These are phyloP conservation scores for Trinectes maculatus DNA, from an alignment of 2,113 vertebrate species.

Conservation along the genomic window DNA sequence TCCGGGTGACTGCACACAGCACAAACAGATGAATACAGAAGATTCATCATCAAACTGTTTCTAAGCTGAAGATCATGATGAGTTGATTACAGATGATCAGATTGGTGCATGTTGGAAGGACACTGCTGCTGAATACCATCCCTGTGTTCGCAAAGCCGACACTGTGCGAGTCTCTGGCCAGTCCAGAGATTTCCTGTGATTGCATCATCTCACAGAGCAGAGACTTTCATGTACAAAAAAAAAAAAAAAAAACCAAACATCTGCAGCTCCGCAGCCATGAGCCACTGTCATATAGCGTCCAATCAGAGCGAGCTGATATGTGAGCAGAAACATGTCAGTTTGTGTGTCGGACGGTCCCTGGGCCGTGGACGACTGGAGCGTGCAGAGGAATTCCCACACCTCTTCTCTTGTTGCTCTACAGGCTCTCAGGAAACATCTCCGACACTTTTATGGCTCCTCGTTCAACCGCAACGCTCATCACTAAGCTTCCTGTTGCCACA, in stretches of 20 bases:
- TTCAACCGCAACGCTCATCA: conserved; percentile 36
- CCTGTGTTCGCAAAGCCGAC: conserved; percentile 8
- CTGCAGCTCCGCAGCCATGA: background rate
- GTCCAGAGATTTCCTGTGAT: conserved; percentile 42
- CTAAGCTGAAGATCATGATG: no score
- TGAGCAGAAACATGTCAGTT: conserved; percentile 31
- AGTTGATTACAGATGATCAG: background rate
- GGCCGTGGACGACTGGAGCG: conserved; percentile 85
- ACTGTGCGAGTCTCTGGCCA: conserved; percentile 7
- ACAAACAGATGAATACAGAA: no score
- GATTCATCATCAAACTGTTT: no score
- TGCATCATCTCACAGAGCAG: conserved; percentile 45
- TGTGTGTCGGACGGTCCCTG: conserved; percentile 58
- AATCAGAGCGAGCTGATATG: background rate
- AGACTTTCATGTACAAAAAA: background rate
- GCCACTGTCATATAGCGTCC: background rate
- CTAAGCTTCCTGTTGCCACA: conserved; percentile 50
- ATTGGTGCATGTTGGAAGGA: background rate
- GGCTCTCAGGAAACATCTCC: conserved; percentile 58
- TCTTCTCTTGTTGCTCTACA: conserved; percentile 82
- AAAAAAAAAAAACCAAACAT: background rate
- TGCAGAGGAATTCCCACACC: conserved; percentile 88
- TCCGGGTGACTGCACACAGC: background rate
- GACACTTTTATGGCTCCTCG: conserved; percentile 57
- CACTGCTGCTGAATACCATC: no score